Conservation (phyloP, 2,797 vertebrate genomes). For the Zonotrichia albicollis region DNA sequence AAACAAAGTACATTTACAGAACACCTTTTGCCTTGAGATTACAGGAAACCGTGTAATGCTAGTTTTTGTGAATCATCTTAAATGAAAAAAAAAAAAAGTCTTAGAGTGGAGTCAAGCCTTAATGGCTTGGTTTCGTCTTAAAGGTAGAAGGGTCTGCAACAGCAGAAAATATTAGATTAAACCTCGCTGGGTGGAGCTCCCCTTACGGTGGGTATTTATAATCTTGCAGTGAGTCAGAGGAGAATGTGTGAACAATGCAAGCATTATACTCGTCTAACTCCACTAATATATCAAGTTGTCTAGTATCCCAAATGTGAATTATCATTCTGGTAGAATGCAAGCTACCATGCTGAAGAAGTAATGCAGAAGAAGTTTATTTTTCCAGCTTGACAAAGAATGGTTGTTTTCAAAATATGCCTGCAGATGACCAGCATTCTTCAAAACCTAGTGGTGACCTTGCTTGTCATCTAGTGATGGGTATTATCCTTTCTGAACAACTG, state of each 20-base stretch:
- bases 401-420: neutral
- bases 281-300: neutral
- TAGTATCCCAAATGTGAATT: neutral
- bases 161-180: neutral
- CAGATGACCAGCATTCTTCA: neutral
- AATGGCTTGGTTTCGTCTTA: neutral
- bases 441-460: neutral
- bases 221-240: constrained; percentile 31
- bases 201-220: constrained; percentile 1
- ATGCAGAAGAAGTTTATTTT: neutral
- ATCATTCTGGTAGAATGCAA: neutral
- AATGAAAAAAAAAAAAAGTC: neutral
- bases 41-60: neutral
- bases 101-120: neutral
- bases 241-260: constrained; percentile 20
- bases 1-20: constrained; percentile 44
- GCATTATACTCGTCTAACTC: neutral
- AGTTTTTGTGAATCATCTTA: neutral
- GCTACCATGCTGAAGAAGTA: neutral
- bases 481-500: neutral
- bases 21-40: constrained; percentile 40
- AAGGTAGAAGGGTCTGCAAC: neutral
- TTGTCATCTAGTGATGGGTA: neutral
- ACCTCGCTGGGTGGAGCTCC: neutral
- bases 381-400: neutral